Evolutionary conservation across 1,140 invertebrate genomes (phyloP), one percentile per base, ranked within the genome.

Genomic region (Psilanteris sp.): DNA sequence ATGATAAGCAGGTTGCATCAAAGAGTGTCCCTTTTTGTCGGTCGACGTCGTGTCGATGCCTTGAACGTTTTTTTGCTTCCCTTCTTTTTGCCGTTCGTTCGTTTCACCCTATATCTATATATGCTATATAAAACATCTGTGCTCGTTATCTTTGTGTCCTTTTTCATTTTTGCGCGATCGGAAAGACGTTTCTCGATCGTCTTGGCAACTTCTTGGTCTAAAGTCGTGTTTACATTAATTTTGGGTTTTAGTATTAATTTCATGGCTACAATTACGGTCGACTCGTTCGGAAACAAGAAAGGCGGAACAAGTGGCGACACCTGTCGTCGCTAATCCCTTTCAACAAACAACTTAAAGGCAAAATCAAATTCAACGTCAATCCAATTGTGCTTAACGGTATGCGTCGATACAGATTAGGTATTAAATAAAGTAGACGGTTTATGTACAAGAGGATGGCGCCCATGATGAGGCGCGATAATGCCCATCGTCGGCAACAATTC

Each of bases 401-500:
- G 24, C 29, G 29, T 32, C 34, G 27, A 34, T 59, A 43, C 15
- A 41, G 16, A 32, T 18, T 36, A 46, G 55, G 29, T 16, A 26
- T 62, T 43, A 52, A 64, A 64, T 31, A 62, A 39, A 64, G 41
- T 31, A 52, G 37, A 22, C 24, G 64, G 50, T 48, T 41, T 79
- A 77, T 79, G 61, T 80, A 76, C 72, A 80, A 75, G 66, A 70
- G 68, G 62, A 18, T 52, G 27, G 52, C 41, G 86, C 78, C 78
- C 85, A 79, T 80, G 82, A 78, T 81, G 78, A 81, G 84, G 81
- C 81, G 68, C 71, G 39, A 81, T 88, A 88, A 88, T 88, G 87
- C 87, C 87, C 87, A 87, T 87, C 78, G 80, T 86, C 84, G 86
- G 86, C 87, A 87, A 87, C 83, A 88, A 87, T 87, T 84, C 80